Percentiles rank a stretch among this genome's conserved stretches.
Conservation (phyloP, 2,888 invertebrate species). For the Neoaliturus tenellus region DNA sequence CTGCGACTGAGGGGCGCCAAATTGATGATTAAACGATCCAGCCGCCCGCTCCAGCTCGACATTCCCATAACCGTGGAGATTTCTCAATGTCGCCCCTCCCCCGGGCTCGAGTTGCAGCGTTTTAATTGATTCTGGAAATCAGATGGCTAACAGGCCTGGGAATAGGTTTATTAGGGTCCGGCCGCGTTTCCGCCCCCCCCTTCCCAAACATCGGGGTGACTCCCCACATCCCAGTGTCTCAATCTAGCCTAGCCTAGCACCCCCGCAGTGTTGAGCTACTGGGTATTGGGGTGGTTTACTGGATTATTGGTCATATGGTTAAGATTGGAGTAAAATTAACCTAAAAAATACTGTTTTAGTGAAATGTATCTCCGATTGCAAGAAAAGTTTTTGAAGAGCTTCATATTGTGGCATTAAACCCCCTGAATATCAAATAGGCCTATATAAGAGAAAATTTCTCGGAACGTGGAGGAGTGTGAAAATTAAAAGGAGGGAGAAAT, state of each 20-base stretch:
- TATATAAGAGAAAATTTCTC: no score
- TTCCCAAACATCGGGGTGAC: no score
- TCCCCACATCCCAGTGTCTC: not conserved
- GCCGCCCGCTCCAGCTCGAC: not conserved
- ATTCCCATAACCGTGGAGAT: conserved; percentile 39
- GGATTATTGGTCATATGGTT: no score
- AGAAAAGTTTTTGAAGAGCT: no score
- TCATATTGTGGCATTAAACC: no score
- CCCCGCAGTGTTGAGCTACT: not conserved
- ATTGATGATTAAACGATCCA: conserved; percentile 48
- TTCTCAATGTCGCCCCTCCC: conserved; percentile 37
- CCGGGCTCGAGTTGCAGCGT: conserved; percentile 33
- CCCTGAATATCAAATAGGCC: no score
- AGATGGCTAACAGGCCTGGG: conserved; percentile 56
- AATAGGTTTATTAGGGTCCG: conserved; percentile 58
- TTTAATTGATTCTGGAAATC: conserved; percentile 59
- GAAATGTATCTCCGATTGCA: no score
- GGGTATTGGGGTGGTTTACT: not conserved
- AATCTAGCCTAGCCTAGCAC: not conserved
- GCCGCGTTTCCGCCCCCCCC: conserved; percentile 47
- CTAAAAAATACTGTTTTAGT: no score
- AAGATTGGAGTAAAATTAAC: no score
- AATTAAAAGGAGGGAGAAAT: no score
- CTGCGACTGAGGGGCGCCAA: conserved; percentile 31
- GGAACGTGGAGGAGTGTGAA: no score